Percentiles rank a stretch among this genome's conserved stretches.
Evolutionary conservation across 2,797 vertebrate species (phyloP).

Genomic region (Enteromius afrohamiltoni): DNA sequence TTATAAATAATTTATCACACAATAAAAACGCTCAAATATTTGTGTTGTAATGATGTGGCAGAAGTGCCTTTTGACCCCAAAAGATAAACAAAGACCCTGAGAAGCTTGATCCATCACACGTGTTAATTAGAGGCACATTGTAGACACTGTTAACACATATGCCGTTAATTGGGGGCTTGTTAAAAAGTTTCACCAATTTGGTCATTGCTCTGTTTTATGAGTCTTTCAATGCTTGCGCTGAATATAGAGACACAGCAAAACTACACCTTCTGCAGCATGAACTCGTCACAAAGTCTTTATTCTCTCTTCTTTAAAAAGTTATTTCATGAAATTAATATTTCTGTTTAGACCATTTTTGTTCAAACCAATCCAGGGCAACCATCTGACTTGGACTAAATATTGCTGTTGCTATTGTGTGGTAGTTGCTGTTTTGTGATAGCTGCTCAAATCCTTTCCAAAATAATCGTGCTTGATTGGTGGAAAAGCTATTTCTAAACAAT

Average conservation of each 20-base stretch:
- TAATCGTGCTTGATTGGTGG: conserved; percentile 47
- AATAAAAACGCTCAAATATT: conserved; percentile 42
- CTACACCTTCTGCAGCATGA: not conserved
- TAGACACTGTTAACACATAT: conserved; percentile 63
- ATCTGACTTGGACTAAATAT: conserved; percentile 35
- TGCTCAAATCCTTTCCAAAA: conserved; percentile 42
- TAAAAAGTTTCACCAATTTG: conserved; percentile 50
- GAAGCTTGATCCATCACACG: conserved; percentile 71
- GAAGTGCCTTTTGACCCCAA: conserved; percentile 65
- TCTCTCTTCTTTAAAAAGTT: not conserved
- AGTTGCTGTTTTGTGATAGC: conserved; percentile 12
- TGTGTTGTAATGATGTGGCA: conserved; percentile 62
- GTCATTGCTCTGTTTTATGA: conserved; percentile 16
- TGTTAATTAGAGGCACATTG: conserved; percentile 69
- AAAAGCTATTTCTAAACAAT: conserved; percentile 55
- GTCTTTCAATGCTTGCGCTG: not conserved
- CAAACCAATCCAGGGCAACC: conserved; percentile 16
- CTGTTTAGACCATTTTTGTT: conserved; percentile 17
- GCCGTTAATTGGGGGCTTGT: conserved; percentile 56
- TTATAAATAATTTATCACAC: conserved; percentile 28
- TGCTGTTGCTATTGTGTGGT: conserved; percentile 41
- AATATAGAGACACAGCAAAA: not conserved
- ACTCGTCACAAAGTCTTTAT: not conserved
- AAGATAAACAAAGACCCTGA: conserved; percentile 51
- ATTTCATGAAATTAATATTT: not conserved